These are phyloP conservation scores for Drosophila mercatorum DNA, from an alignment of 2,888 invertebrate genomes.

Conservation along the genomic window DNA sequence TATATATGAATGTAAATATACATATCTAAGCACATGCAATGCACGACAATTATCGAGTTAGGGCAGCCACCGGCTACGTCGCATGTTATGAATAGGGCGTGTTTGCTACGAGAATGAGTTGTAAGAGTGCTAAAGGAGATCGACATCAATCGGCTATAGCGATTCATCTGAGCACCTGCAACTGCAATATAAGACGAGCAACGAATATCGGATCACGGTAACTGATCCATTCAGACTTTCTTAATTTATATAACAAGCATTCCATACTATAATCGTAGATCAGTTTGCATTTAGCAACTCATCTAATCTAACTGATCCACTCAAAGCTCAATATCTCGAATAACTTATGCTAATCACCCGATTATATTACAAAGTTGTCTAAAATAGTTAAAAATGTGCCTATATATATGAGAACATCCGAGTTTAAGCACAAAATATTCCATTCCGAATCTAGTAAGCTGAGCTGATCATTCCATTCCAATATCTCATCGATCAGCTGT, in stretches of 20 bases:
- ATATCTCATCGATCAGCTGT: neutral
- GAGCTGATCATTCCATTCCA: neutral
- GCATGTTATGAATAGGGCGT: slow-evolving; percentile 22
- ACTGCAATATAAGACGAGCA: neutral
- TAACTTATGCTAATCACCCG: neutral
- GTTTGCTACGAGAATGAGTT: slow-evolving; percentile 40
- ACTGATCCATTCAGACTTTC: neutral
- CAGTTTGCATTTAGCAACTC: neutral
- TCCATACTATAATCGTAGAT: neutral
- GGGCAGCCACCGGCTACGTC: neutral
- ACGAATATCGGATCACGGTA: neutral
- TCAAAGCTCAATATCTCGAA: too few species aligned
- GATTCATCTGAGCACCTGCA: neutral
- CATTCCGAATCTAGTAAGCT: neutral
- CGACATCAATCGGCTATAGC: neutral
- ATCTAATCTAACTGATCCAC: neutral
- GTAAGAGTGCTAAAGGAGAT: slow-evolving; percentile 15
- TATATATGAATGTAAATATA: slow-evolving; percentile 23
- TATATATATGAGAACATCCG: neutral
- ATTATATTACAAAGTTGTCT: neutral
- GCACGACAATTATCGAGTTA: slow-evolving; percentile 33
- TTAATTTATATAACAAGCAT: too few species aligned
- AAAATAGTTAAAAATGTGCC: neutral
- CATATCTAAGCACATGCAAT: slow-evolving; percentile 49
- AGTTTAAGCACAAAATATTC: neutral